A percentile compares a stretch with the other conserved stretches of the same genome.
phyloP scores from a whole-genome alignment of 2,113 vertebrate species.

The Anguilla japonica region DNA sequence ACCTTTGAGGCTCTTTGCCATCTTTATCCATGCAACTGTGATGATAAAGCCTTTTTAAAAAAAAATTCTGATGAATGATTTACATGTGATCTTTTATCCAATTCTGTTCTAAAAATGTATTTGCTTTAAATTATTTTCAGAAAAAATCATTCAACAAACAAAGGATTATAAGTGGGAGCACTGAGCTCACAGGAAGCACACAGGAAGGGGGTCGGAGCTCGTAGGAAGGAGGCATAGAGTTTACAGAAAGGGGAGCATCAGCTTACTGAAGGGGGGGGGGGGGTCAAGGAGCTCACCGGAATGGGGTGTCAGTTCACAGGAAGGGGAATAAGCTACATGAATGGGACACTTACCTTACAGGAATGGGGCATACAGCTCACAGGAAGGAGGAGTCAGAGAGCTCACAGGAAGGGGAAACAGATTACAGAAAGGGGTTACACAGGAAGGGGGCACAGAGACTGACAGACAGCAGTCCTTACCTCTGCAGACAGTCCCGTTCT shows the following conservation, averaged over 20 bases:
- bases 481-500: slow-evolving; percentile 86
- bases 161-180: background rate
- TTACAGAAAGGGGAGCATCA: background rate
- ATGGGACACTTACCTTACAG: background rate
- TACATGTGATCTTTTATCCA: background rate
- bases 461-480: slow-evolving; percentile 65
- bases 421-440: background rate
- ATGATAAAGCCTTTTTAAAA: background rate
- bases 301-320: background rate
- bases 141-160: background rate
- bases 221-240: background rate
- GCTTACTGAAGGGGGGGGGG: background rate
- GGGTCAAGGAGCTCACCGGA: background rate
- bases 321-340: background rate
- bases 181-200: background rate
- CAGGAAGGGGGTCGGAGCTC: background rate
- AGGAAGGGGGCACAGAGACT: background rate
- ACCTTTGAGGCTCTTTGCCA: too few species aligned
- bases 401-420: background rate
- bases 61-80: background rate
- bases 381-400: background rate
- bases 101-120: background rate
- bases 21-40: too few species aligned
- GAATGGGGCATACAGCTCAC: background rate
- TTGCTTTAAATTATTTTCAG: background rate